Base-by-base conservation (phyloP, 2,797 vertebrate genomes). In the Cuniculus paca region DNA sequence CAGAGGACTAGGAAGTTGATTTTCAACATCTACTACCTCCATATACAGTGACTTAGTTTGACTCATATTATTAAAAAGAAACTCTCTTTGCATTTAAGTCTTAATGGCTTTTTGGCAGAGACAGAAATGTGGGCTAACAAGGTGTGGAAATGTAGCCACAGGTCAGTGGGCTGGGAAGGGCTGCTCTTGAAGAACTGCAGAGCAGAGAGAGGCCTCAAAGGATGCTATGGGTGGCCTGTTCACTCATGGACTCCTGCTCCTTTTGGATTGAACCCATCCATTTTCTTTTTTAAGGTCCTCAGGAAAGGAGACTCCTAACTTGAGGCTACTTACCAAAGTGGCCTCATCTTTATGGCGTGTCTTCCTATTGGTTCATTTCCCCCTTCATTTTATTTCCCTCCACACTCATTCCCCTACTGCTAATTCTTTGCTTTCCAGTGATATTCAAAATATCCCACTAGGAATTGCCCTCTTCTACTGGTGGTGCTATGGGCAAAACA, bases 31-130 rank as follows among this genome's bases (percentile, higher is more conserved):
- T 92, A 31, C 48, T 68, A 50, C 39, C 83, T 60, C 50, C 70
- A 13, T 6, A 86, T 31, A 75, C 34, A 84, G 36, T 50, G 26
- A 74, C 13, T 77, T 81, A 34, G n/a, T 79, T 42, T 61, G 54
- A 58, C 26, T 82, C 58, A 34, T 70, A 84, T 91, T 92, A 81
- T 31, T 80, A 63, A 91, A 77, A 48, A 96, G 85, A 91, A 87
- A 42, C 13, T 54, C 3, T 79, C 84, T 87, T 78, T 82, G 17
- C 20, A 58, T 58, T 14, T 72, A 54, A 61, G 45, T 56, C 60
- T 50, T 79, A 54, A 39, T 63, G 58, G 48, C 22, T 91, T 58
- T 63, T 45, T 95, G 84, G 52, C 19, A 14, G 24, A 92, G 20
- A 26, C 70, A 14, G 56, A 82, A 78, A 92, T 48, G 9, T 6